These are phyloP conservation scores for Baccha elongata DNA, from an alignment of 2,888 invertebrate genomes.

Conservation along the genomic window DNA sequence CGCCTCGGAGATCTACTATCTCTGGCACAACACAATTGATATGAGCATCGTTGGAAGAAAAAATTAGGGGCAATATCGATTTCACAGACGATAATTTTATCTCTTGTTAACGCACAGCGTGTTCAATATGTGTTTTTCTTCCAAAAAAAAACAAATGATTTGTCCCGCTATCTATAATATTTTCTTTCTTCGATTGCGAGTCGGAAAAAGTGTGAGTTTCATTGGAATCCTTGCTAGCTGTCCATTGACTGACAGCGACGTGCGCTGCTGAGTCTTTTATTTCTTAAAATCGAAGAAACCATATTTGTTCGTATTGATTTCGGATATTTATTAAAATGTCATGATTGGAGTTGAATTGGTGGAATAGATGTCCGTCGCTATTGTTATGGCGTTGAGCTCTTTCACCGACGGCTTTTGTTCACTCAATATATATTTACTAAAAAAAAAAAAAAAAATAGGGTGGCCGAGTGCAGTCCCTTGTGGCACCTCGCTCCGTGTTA, in stretches of 20 bases:
- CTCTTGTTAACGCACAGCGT: constrained; percentile 72
- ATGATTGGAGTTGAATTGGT: constrained; percentile 65
- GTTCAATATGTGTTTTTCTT: constrained; percentile 42
- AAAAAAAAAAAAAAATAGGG: constrained; percentile 28
- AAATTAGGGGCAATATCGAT: constrained; percentile 73
- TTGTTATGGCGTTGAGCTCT: constrained; percentile 71
- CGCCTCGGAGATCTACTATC: constrained; percentile 58
- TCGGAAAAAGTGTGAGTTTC: constrained; percentile 32
- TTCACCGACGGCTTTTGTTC: constrained; percentile 64
- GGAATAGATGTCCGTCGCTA: constrained; percentile 61
- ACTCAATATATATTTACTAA: background rate
- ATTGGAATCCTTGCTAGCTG: constrained; percentile 39
- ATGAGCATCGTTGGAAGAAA: constrained; percentile 14
- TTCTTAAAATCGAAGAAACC: constrained; percentile 20
- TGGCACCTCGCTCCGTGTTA: constrained; percentile 67
- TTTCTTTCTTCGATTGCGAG: constrained; percentile 3
- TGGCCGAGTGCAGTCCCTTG: constrained; percentile 62
- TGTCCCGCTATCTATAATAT: constrained; percentile 51
- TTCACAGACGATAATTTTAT: constrained; percentile 72
- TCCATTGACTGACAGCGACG: constrained; percentile 13
- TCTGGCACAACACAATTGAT: constrained; percentile 19
- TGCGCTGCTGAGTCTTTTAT: constrained; percentile 31
- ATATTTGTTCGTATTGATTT: constrained; percentile 13
- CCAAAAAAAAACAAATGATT: constrained; percentile 37
- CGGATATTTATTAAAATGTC: constrained; percentile 66